Base-by-base conservation (phyloP, 1,140 invertebrate genomes). In the Drosophila nigromelanica region DNA sequence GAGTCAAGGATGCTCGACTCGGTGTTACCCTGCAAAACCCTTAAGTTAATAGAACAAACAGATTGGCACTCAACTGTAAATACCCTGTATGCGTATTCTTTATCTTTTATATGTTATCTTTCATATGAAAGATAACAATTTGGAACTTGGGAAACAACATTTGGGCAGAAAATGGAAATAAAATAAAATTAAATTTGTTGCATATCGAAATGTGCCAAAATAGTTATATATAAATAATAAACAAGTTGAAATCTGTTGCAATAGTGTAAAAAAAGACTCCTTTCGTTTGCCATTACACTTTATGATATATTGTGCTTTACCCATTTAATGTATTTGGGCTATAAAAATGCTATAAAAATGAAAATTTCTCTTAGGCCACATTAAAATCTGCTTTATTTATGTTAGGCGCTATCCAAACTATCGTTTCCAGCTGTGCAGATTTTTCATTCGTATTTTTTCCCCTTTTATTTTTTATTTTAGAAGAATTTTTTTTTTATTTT, bases 351-450 rank as follows among this genome's bases (percentile, higher is more conserved):
- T 14, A 42, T 40, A 14, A 56, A 56, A 39, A 4, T 51, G 8
- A 3, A 24, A 43, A 58, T 43, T 11, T 58, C 24, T 15, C 11
- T 8, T 47, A n/a, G n/a, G n/a, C n/a, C n/a, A n/a, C n/a, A n/a
- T n/a, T n/a, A 50, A 50, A 50, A 30, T 14, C 24, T 33, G 18
- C 12, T 12, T 6, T 54, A 5, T 39, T 21, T 15, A 56, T 43
- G 24, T 40, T 55, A 63, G 39, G 7, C 10, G 37, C 45, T 45
- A 18, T 42, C 15, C 30, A 7, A 24, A 39, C 27, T 62, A 37
- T 30, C 27, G 14, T 42, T 35, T 35, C 63, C 63, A 33, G 70
- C 63, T 73, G 70, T 60, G 55, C 35, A 45, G 18, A 70, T 12
- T 61, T 50, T 61, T 10, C 12, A 15, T 63, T 11, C 27, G 21